phyloP scores from a whole-genome alignment of 2,797 vertebrate genomes.

The Periophthalmus magnuspinnatus region DNA sequence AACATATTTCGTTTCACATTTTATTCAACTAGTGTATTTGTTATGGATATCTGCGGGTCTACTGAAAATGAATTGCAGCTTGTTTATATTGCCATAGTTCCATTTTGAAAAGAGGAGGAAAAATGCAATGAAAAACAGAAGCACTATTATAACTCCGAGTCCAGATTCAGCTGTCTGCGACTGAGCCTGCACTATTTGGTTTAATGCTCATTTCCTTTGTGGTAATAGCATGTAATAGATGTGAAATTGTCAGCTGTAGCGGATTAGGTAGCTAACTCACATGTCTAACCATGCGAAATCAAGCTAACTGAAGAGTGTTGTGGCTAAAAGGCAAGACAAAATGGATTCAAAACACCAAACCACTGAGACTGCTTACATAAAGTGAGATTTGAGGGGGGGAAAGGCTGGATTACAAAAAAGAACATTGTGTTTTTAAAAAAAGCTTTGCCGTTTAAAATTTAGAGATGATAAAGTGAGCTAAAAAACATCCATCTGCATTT shows the following conservation, averaged over 20 bases:
- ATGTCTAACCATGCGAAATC: not conserved
- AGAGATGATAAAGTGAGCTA: too few species aligned
- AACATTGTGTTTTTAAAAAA: not conserved
- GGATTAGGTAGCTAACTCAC: constrained; percentile 7
- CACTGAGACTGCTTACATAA: not conserved
- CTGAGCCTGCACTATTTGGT: not conserved
- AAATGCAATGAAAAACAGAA: not conserved
- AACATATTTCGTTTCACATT: not conserved
- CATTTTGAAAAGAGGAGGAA: not conserved
- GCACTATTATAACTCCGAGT: not conserved
- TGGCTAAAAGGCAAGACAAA: not conserved
- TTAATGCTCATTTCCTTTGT: constrained; percentile 10
- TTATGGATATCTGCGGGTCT: not conserved
- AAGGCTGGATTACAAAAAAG: not conserved
- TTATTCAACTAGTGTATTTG: not conserved
- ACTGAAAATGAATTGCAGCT: not conserved
- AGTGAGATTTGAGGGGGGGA: too few species aligned
- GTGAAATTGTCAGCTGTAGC: constrained; percentile 8
- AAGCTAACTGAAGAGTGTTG: not conserved
- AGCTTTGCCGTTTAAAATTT: too few species aligned
- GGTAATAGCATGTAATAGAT: constrained; percentile 4
- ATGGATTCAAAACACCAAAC: constrained; percentile 6
- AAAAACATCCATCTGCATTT: too few species aligned
- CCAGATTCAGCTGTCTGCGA: not conserved
- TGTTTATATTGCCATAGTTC: not conserved